Evolutionary conservation across 2,797 vertebrate species (phyloP).

Genomic region (Falco columbarius): DNA sequence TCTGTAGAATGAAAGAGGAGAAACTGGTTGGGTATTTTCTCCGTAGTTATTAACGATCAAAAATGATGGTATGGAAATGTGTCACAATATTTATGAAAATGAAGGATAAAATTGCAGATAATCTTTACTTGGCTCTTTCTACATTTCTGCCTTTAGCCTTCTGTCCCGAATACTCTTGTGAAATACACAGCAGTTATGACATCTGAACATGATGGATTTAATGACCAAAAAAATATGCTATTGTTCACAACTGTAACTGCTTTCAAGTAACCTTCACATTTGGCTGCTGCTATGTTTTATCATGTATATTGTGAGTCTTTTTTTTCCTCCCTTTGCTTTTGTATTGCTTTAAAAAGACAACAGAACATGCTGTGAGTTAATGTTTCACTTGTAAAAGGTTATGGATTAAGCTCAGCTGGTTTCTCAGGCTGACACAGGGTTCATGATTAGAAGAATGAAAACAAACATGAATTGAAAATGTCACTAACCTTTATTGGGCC

Average conservation of each 20-base stretch:
- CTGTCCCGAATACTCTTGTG: not conserved
- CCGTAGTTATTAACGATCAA: not conserved
- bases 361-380: slow-evolving; percentile 72
- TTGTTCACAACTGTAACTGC: slow-evolving; percentile 19
- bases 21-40: not conserved
- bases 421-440: slow-evolving; percentile 71
- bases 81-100: not conserved
- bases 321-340: slow-evolving; percentile 58
- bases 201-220: not conserved
- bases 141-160: not conserved
- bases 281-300: slow-evolving; percentile 45
- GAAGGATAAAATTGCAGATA: not conserved
- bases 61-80: not conserved
- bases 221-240: not conserved
- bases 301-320: slow-evolving; percentile 50
- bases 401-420: slow-evolving; percentile 79
- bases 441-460: slow-evolving; percentile 80
- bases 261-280: slow-evolving; percentile 52
- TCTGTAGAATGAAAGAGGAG: not conserved
- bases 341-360: slow-evolving; percentile 74
- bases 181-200: not conserved
- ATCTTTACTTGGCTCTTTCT: not conserved
- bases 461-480: slow-evolving; percentile 80
- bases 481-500: slow-evolving; percentile 76
- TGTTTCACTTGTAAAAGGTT: slow-evolving; percentile 79